Evolutionary conservation across 2,113 vertebrate genomes (phyloP).

Genomic region (Marmota monax): DNA sequence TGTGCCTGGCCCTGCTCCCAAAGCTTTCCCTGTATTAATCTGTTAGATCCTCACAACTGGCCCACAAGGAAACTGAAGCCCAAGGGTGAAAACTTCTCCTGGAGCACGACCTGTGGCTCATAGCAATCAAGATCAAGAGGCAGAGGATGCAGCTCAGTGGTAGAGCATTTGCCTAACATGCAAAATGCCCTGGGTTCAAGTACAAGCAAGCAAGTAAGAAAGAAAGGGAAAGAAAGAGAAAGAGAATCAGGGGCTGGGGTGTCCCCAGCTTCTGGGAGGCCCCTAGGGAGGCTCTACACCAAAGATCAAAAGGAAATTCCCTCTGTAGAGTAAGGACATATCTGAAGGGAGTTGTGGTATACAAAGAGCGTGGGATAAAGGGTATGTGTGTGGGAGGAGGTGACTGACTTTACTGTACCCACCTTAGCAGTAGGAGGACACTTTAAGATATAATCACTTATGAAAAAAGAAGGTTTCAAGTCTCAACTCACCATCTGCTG

Average conservation of each 20-base stretch:
- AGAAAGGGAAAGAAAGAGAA: neutral
- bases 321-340: neutral
- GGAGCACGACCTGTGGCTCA: neutral
- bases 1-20: neutral
- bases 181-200: neutral
- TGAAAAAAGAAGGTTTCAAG: neutral
- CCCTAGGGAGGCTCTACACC: neutral
- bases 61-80: neutral
- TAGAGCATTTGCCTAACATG: neutral
- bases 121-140: neutral
- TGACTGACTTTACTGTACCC: neutral
- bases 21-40: neutral
- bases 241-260: neutral
- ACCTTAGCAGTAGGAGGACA: neutral
- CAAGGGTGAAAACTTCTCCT: neutral
- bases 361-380: neutral
- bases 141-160: neutral
- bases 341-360: neutral
- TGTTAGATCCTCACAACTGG: neutral
- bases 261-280: neutral
- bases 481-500: neutral
- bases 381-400: neutral
- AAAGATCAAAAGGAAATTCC: slow-evolving; percentile 2
- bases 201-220: neutral
- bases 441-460: neutral